Evolutionary conservation across 1,140 invertebrate species (phyloP), one percentile per base, ranked within the genome.

Genomic region (Diuraphis noxia): DNA sequence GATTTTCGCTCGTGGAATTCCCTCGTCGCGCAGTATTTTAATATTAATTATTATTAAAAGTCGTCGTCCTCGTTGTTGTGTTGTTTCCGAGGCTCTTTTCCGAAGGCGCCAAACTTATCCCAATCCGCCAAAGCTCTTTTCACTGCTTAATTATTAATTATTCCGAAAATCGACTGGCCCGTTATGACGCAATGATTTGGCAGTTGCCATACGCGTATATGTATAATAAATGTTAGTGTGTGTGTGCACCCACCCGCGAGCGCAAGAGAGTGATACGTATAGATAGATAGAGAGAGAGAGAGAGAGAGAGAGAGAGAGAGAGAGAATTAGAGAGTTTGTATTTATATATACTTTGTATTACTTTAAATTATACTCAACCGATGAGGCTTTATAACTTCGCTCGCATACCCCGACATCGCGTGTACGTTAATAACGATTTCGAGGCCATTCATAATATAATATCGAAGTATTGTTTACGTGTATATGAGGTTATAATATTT

Each of bases 1-100:
- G 89, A 91, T 91, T 91, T 91, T 91, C 77, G 77, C 89, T 49
- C 89, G 89, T 91, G 77, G 89, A 91, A 91, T 91, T 91, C 41
- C 89, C 89, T 82, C 89, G 89, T 91, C 89, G 89, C 89, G 86
- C 86, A 81, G 77, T 91, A 82, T 91, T 91, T 91, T 91, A 91
- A 91, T 91, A 91, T 91, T 91, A 91, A 91, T 82, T 91, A 91
- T 91, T 91, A 91, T 91, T 91, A 91, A 82, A 91, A 91, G 89
- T 91, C 89, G 89, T 91, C 89, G 89, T 82, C 77, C 34, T 81
- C 77, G 89, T 63, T n/a, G 86, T 87, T 38, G 34, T 87, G 85
- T 87, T 86, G 9, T 52, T 52, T 21, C 86, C 86, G 86, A 63
- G 86, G 49, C 86, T 88, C 86, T 88, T 88, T 91, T 91, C 34